phyloP scores from a whole-genome alignment of 2,888 invertebrate species.

The Dolichomitus sp. region DNA sequence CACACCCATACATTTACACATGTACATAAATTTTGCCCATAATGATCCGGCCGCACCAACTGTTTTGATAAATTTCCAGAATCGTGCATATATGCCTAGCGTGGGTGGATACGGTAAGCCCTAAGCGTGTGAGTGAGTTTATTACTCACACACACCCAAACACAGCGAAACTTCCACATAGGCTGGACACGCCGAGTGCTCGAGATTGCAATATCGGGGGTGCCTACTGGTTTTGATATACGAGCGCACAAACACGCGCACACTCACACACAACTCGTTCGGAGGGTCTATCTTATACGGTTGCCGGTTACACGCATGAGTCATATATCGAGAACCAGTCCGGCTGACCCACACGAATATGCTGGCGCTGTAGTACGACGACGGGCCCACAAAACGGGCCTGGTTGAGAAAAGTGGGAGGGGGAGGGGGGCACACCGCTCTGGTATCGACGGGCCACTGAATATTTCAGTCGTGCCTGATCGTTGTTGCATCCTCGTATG shows the following conservation, averaged over 20 bases:
- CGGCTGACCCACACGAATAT: conserved; percentile 68
- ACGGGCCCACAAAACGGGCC: conserved; percentile 59
- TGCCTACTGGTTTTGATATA: conserved; percentile 86
- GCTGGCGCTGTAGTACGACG: conserved; percentile 40
- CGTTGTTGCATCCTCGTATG: conserved; percentile 31
- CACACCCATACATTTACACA: no score
- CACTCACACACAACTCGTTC: conserved; percentile 44
- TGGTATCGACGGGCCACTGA: conserved; percentile 74
- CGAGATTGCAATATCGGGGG: conserved; percentile 82
- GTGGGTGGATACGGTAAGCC: conserved; percentile 56
- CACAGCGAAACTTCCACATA: conserved; percentile 57
- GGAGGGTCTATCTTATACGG: conserved; percentile 63
- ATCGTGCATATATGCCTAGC: conserved; percentile 35
- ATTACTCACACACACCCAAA: conserved; percentile 56
- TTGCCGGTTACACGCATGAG: conserved; percentile 81
- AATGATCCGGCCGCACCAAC: not conserved
- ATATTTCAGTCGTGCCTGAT: conserved; percentile 78
- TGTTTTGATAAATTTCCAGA: conserved; percentile 40
- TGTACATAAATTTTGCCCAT: no score
- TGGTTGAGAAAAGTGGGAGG: not conserved
- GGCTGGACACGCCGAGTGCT: conserved; percentile 61
- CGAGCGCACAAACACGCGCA: conserved; percentile 81
- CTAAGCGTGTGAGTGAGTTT: conserved; percentile 58
- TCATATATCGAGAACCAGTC: conserved; percentile 84
- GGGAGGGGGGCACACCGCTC: conserved; percentile 1